These are phyloP conservation scores for Protophormia terraenovae DNA, from an alignment of 2,888 invertebrate genomes.

Conservation along the genomic window DNA sequence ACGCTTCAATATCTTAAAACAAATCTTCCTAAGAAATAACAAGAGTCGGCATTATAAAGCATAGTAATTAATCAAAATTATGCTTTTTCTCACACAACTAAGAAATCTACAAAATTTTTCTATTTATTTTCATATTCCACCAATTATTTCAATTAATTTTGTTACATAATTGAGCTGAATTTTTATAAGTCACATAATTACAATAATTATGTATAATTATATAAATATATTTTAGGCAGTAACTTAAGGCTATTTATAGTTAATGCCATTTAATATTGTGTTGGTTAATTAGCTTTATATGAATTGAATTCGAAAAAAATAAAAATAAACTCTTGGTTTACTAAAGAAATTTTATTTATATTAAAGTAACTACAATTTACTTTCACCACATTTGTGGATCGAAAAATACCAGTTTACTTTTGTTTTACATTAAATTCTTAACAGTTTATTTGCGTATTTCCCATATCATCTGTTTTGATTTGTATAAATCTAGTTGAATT, in stretches of 20 bases:
- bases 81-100: background rate
- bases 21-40: too few relatives aligned
- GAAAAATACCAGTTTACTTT: background rate
- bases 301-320: background rate
- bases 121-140: background rate
- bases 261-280: background rate
- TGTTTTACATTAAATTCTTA: background rate
- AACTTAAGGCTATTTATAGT: background rate
- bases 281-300: background rate
- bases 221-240: background rate
- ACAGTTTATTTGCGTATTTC: background rate
- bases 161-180: background rate
- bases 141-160: background rate
- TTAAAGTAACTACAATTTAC: background rate
- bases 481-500: constrained; percentile 7
- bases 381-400: background rate
- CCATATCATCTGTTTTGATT: constrained; percentile 12
- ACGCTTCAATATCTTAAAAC: too few relatives aligned
- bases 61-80: background rate
- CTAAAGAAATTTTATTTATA: background rate
- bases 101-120: background rate
- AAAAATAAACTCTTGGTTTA: background rate
- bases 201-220: background rate
- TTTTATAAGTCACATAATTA: background rate
- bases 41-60: too few relatives aligned